Evolutionary conservation across 92 coral and sea anemone genomes (phyloP).

Genomic region (Meandrina meandrites): DNA sequence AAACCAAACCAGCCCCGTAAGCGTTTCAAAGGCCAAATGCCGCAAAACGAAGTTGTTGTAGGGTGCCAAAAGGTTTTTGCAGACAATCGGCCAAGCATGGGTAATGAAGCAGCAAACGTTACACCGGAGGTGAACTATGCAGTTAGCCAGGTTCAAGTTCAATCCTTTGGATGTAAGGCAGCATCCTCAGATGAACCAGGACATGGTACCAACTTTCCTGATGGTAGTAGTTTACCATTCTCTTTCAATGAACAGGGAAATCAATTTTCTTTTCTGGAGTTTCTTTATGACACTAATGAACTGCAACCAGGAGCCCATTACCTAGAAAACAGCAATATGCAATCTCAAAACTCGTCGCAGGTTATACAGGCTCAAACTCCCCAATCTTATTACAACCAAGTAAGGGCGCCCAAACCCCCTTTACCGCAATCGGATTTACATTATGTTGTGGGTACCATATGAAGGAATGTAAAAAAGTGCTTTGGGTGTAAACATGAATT

Average conservation of each 20-base stretch:
- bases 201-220: background rate
- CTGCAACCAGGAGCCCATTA: background rate
- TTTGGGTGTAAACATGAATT: slow-evolving; percentile 54
- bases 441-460: slow-evolving; percentile 51
- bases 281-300: background rate
- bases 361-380: slow-evolving; percentile 2
- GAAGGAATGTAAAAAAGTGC: slow-evolving; percentile 68
- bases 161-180: background rate
- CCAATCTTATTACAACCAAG: background rate
- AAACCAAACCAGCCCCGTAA: slow-evolving; percentile 33
- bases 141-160: background rate
- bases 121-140: slow-evolving; percentile 1
- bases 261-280: background rate
- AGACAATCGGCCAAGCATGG: background rate
- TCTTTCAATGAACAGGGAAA: background rate
- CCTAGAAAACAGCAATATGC: background rate
- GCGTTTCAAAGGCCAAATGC: slow-evolving; percentile 41
- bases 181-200: background rate
- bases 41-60: slow-evolving; percentile 34
- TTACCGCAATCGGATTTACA: slow-evolving; percentile 32
- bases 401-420: too few species aligned
- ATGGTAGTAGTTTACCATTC: background rate
- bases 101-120: slow-evolving; percentile 2
- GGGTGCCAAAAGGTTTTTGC: slow-evolving; percentile 28
- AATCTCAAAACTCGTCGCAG: background rate